Evolutionary conservation across 2,888 invertebrate genomes (phyloP), one percentile per base, ranked within the genome.

Genomic region (Macropis europaea): DNA sequence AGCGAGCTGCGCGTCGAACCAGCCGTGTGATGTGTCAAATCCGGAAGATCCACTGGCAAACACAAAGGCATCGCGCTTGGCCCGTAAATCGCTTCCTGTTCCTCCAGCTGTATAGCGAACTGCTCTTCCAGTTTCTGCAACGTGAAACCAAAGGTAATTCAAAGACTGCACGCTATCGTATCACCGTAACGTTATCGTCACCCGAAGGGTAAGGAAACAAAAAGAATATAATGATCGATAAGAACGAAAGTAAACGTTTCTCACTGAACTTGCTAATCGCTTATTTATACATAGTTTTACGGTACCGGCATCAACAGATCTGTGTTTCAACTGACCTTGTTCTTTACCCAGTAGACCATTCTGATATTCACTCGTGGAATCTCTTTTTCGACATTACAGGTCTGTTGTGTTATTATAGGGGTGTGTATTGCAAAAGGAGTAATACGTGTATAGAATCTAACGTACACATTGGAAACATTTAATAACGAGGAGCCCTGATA

Each of bases 101-200:
- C 98, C 81, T 97, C 97, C 79, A 97, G 89, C 90, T 99, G 97
- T 74, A 94, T 93, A 66, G 94, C 93, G 90, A 99, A 99, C 85
- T 97, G 96, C 84, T 98, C 97, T 91, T 99, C 98, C 89, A 99
- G 92, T 89, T 95, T 95, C 98, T 98, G 92, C 9, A 91, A 91
- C 80, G 76, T 62, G 50, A 73, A 50, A 50, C n/a, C 2, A 11
- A 6, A n/a, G 5, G 13, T 7, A n/a, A 26, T 32, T 17, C 7
- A 40, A 22, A 36, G 26, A 32, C 3, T 11, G 3, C 2, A 24
- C 6, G 24, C 15, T 3, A 7, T n/a, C 24, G 3, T 3, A 13
- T 7, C 4, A 5, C 24, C 5, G 22, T n/a, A n/a, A n/a, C n/a
- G n/a, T n/a, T n/a, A n/a, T n/a, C n/a, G n/a, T n/a, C n/a, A n/a